Percentiles rank a stretch among this genome's conserved stretches.
Conservation (phyloP, 2,797 vertebrate genomes). For the Sebastes cheni region DNA sequence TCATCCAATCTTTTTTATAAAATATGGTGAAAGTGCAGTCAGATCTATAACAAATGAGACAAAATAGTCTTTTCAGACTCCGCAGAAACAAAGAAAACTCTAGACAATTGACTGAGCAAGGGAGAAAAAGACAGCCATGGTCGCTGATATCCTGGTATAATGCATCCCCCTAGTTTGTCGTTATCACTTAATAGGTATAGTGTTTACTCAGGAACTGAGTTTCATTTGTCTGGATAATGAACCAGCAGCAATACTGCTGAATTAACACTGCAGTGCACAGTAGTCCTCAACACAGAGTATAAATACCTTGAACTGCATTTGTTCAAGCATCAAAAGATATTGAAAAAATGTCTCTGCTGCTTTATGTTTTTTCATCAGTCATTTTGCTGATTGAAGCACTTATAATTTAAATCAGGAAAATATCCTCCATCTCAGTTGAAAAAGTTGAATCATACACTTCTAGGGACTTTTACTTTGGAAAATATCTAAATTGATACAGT, state of each 20-base stretch:
- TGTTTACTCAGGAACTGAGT: slow-evolving; percentile 41
- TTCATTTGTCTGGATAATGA: slow-evolving; percentile 67
- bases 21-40: slow-evolving; percentile 4
- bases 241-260: slow-evolving; percentile 44
- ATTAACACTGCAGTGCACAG: slow-evolving; percentile 38
- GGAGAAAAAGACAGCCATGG: slow-evolving; percentile 3
- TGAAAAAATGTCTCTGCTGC: background rate
- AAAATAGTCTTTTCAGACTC: slow-evolving; percentile 15
- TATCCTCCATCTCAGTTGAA: background rate
- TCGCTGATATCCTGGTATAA: slow-evolving; percentile 42
- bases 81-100: slow-evolving; percentile 18
- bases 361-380: background rate
- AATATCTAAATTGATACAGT: too few relatives aligned
- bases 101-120: slow-evolving; percentile 17
- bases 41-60: slow-evolving; percentile 20
- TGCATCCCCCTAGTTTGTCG: slow-evolving; percentile 41
- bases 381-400: background rate
- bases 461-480: too few relatives aligned
- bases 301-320: slow-evolving; percentile 12
- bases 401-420: background rate
- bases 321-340: slow-evolving; percentile 8
- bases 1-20: background rate
- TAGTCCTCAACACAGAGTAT: background rate
- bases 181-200: slow-evolving; percentile 58
- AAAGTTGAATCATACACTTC: too few relatives aligned